Percentiles rank a stretch among this genome's conserved stretches.
Evolutionary conservation across 2,797 vertebrate species (phyloP).

Genomic region (Kryptopterus vitreolus): DNA sequence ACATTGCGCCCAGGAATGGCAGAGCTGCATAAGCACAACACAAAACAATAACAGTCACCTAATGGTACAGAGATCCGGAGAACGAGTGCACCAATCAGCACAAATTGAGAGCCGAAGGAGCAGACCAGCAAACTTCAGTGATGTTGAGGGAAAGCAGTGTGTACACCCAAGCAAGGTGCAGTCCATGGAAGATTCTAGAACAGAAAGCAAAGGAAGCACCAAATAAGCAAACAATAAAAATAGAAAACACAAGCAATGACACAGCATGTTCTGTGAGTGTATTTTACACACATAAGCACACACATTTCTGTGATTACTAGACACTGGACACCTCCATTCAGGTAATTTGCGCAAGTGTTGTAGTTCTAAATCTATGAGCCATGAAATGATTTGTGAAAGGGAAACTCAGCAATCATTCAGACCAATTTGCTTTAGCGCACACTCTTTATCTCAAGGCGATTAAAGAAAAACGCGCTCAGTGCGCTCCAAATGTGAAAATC

Average conservation of each 20-base stretch:
- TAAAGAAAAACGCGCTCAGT: neutral
- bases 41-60: neutral
- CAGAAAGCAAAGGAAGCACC: neutral
- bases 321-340: neutral
- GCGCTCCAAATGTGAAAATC: neutral
- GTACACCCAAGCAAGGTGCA: neutral
- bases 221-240: neutral
- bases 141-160: neutral
- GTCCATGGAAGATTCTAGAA: neutral
- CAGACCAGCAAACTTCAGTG: neutral
- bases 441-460: neutral
- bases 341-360: neutral
- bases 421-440: neutral
- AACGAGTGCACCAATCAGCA: conserved; percentile 1
- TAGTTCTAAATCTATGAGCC: neutral
- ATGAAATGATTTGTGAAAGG: neutral
- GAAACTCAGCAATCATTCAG: neutral
- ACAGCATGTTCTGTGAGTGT: neutral
- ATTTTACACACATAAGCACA: neutral
- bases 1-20: neutral
- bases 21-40: conserved; percentile 14
- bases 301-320: neutral
- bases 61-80: neutral
- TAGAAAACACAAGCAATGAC: neutral
- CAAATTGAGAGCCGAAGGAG: neutral